Base-by-base conservation (phyloP, 2,797 vertebrate genomes). In the Ctenochaetus hawaiiensis region DNA sequence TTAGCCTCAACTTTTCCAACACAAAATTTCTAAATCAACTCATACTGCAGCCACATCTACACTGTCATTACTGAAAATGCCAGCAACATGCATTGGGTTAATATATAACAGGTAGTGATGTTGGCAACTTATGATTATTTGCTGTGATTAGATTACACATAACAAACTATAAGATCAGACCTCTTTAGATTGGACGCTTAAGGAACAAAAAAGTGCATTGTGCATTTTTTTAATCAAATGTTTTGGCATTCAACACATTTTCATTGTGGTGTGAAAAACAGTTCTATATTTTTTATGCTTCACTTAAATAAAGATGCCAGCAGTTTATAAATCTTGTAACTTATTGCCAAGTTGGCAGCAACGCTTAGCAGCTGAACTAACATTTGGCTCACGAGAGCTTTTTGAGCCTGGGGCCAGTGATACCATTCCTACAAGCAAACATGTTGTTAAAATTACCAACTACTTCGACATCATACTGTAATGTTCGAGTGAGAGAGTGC, bases 291-390 rank as follows among this genome's bases (percentile, higher is more conserved):
- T 61, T 54, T 30, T 10, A 66, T 63, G 44, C 48, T 18, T 65
- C 34, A 37, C 49, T 56, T 54, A 44, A 62, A 39, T 37, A 8
- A 43, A 61, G 72, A 49, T 76, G 72, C 67, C 72, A 67, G n/a
- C 45, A 62, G 57, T 76, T 67, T 65, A 52, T 71, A 60, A 58
- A 60, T 75, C 47, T 37, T 30, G 13, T 79, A 68, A 56, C 58
- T 59, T 66, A 61, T 77, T 58, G 44, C 10, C 44, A 84, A 34
- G 16, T 61, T 80, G 79, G 67, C 73, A 59, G 18, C 45, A 39
- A 14, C 45, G 6, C 45, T 72, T 68, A 51, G 44, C 47, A 71
- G 69, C 68, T 64, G 61, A 74, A 61, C 67, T 61, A 77, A 74
- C 30, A 65, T 71, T 75, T 78, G 67, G 57, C 62, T 74, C 65